Conservation (phyloP, 2,797 vertebrate genomes). For the Argya squamiceps region DNA sequence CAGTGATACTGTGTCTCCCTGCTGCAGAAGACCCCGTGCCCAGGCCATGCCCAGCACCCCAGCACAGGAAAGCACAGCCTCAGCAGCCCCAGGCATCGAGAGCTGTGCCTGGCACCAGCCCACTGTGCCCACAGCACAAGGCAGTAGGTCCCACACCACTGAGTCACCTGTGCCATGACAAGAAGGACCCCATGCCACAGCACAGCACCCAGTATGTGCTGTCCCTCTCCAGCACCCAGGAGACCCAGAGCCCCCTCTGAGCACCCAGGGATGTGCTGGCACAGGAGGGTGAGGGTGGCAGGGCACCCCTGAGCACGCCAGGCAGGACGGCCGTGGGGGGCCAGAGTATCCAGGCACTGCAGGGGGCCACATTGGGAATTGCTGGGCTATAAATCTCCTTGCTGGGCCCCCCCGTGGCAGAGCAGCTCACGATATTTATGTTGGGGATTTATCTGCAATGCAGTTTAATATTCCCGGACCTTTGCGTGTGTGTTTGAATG, state of each 20-base stretch:
- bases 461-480: conserved; percentile 69
- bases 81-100: not conserved
- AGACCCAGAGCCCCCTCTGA: not conserved
- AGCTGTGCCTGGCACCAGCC: not conserved
- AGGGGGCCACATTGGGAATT: not conserved
- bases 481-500: not conserved
- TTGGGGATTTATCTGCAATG: conserved; percentile 76
- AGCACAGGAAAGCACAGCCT: not conserved
- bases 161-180: not conserved
- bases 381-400: conserved; percentile 63
- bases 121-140: not conserved
- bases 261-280: not conserved
- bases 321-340: accelerated
- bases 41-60: accelerated
- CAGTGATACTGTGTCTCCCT: accelerated
- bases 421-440: conserved; percentile 63
- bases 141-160: not conserved
- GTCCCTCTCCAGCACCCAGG: not conserved
- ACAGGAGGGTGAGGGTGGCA: accelerated
- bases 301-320: not conserved
- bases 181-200: not conserved
- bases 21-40: not conserved
- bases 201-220: not conserved
- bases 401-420: conserved; percentile 56
- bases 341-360: accelerated